Percentiles rank a stretch among this genome's conserved stretches.
Conservation (phyloP, 2,888 invertebrate genomes). For the Timema cristinae region DNA sequence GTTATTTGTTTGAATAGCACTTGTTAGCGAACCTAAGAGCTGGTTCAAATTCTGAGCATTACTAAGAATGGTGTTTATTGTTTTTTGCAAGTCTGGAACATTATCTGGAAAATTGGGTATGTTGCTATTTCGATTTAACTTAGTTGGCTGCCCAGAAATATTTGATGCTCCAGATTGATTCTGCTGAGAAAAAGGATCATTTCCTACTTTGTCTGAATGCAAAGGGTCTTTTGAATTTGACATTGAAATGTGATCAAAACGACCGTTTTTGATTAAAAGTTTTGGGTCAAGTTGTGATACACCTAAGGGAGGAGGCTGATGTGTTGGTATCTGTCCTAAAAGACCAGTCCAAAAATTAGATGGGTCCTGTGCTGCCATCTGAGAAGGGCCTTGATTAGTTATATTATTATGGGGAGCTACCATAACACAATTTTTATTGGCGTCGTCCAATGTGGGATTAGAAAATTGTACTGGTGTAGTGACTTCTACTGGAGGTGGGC, state of each 20-base stretch:
- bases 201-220: conserved; percentile 20
- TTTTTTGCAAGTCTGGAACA: conserved; percentile 40
- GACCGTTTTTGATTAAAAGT: conserved; percentile 23
- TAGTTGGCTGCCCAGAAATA: conserved; percentile 27
- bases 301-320: conserved; percentile 16
- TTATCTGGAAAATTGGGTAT: conserved; percentile 23
- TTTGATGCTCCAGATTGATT: conserved; percentile 23
- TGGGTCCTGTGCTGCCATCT: conserved; percentile 24
- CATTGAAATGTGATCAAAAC: conserved; percentile 26
- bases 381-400: conserved; percentile 1
- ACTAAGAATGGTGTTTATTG: conserved; percentile 40
- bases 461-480: conserved; percentile 30
- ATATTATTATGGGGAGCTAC: neutral
- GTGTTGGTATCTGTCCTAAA: conserved; percentile 27
- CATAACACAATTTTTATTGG: conserved; percentile 17
- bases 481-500: conserved; percentile 36
- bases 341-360: conserved; percentile 31
- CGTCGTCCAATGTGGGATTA: conserved; percentile 27
- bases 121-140: conserved; percentile 25
- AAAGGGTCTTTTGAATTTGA: conserved; percentile 27
- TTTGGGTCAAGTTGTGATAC: conserved; percentile 24
- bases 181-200: conserved; percentile 29
- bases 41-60: conserved; percentile 42
- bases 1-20: conserved; percentile 31
- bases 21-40: conserved; percentile 38